Evolutionary conservation across 2,113 vertebrate genomes (phyloP), one percentile per base, ranked within the genome.

Genomic region (Aldabrachelys gigantea): DNA sequence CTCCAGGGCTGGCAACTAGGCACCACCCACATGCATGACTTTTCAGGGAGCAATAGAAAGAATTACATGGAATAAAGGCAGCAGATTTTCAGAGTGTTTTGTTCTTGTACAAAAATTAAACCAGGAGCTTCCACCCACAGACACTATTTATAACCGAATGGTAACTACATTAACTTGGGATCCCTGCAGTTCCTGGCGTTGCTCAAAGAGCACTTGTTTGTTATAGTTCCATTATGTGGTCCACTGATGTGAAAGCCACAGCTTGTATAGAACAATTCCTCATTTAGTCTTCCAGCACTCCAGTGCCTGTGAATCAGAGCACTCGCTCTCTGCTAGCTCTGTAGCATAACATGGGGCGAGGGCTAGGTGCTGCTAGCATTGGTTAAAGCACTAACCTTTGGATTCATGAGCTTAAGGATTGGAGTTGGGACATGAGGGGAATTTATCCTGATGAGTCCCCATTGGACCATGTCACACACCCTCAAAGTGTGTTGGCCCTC

Each of bases 91-190:
- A 38, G 49, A 72, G 22, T 53, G 10, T 78, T 86, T 89, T 82
- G 3, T 62, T 88, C 10, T 87, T 49, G 93, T 89, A 88, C 41
- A 85, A 95, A 91, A 57, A n/a, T 90, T 90, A 72, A 95, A 92
- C 81, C 22, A 52, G 29, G 89, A 87, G 44, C 76, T 95, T 95
- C 87, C 44, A 89, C 87, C 82, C 80, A 94, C 49, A 5, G 27
- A 31, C 65, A 44, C 54, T 90, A 72, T 90, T 94, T 91, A 84
- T 85, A 96, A 91, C 35, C 80, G 85, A 90, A 89, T 29, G 87
- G 25, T 19, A 80, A 41, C 0, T 1, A 38, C 90, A 82, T 90
- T 94, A 38, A 94, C 84, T 44, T 84, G 85, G 56, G 91, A 90
- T 49, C 78, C 72, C 72, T 89, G 90, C 80, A 0, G 2, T 21